A percentile compares a stretch with the other conserved stretches of the same genome.
phyloP scores from a whole-genome alignment of 2,113 vertebrate species.

The Turdus rufiventris region DNA sequence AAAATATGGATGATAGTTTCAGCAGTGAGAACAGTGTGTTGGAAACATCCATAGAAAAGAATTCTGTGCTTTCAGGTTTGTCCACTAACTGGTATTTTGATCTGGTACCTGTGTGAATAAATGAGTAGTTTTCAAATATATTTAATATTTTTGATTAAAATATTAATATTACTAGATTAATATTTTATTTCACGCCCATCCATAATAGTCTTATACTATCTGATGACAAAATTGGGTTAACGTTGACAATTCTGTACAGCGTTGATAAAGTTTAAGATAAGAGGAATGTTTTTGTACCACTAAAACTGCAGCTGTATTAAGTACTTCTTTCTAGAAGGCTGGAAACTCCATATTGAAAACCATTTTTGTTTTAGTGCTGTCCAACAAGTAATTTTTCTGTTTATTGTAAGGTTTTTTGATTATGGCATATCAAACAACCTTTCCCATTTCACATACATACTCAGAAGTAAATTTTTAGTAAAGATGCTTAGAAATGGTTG shows the following conservation, averaged over 20 bases:
- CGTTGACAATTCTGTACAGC: background rate
- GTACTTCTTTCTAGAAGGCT: background rate
- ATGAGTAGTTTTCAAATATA: background rate
- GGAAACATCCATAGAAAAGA: slow-evolving; percentile 34
- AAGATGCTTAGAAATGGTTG: background rate
- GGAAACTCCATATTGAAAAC: background rate
- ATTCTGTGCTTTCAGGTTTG: slow-evolving; percentile 60
- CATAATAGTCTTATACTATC: background rate
- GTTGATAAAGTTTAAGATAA: background rate
- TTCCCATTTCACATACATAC: background rate
- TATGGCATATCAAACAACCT: background rate
- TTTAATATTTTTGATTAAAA: background rate
- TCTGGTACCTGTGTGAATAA: background rate
- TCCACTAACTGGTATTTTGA: background rate
- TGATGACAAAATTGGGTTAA: background rate
- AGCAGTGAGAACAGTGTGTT: background rate
- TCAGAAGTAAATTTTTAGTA: background rate
- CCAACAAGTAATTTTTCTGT: background rate
- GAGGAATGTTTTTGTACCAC: background rate
- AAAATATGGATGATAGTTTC: background rate
- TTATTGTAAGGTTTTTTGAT: background rate
- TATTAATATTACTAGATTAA: background rate
- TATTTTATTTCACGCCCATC: background rate
- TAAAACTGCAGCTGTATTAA: background rate
- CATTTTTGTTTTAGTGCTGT: background rate